Base-by-base conservation (phyloP, 2,888 invertebrate genomes). In the Alcis repandata region DNA sequence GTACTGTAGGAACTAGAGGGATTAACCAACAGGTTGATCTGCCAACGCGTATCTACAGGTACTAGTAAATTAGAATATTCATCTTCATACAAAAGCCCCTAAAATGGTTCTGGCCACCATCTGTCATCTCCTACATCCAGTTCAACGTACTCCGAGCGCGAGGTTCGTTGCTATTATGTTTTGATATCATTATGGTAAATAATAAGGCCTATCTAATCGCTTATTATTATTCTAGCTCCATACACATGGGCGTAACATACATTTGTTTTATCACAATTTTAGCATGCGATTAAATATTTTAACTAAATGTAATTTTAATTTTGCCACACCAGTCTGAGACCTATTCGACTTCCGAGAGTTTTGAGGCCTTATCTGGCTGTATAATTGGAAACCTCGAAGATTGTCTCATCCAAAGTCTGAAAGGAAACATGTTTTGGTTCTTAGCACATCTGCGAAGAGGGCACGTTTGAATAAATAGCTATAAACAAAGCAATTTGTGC, bases 401-500 rank as follows among this genome's bases (percentile, higher is more conserved):
- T 59, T 53, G 22, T 13, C 20, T 59, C 57, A 60, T 41, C 48
- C 41, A 52, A 19, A 36, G 36, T 10, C 43, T 59, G 19, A 43
- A 33, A 54, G 36, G 27, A 62, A 58, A 20, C 33, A 48, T 63
- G 63, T 32, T 53, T 58, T 19, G 52, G 36, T 63, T 48, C 45
- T 56, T 60, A 45, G 51, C 69, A 70, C 67, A 73, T 69, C 73
- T 71, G 70, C 74, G 72, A 75, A 74, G 33, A 48, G 45, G 74
- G 72, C 73, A 82, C 80, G 80, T 79, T 84, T 85, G 74, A 82
- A 81, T 83, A 82, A 82, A 77, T 73, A 75, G 75, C 71, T 77
- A 85, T 86, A 85, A 86, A 87, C 85, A 84, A 83, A 84, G 79
- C 79, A 86, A 86, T 86, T 85, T 80, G 82, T 78, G 67, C 72